A percentile compares a stretch with the other conserved stretches of the same genome.
Evolutionary conservation across 2,888 invertebrate genomes (phyloP).

Genomic region (Willowsia nigromaculata): DNA sequence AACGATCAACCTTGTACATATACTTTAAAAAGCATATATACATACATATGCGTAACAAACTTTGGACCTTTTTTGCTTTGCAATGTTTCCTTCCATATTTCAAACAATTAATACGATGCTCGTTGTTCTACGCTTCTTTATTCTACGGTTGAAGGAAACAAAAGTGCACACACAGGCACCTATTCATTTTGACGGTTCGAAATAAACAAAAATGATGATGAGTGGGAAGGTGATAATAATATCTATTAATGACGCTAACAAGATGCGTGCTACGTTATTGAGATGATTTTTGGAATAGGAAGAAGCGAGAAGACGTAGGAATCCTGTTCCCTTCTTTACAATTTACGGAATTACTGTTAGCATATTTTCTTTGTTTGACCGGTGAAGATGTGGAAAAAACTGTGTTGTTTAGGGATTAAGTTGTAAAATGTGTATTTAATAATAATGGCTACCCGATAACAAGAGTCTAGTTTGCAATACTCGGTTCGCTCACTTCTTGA

Average conservation of each 20-base stretch:
- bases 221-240: conserved; percentile 66
- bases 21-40: background rate
- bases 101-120: conserved; percentile 42
- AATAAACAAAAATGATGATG: conserved; percentile 51
- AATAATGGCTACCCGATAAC: conserved; percentile 41
- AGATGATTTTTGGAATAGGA: background rate
- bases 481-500: background rate
- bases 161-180: background rate
- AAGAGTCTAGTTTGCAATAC: conserved; percentile 60
- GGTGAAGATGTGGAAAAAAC: background rate
- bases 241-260: conserved; percentile 65
- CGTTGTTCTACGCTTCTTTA: background rate
- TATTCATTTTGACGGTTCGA: conserved; percentile 1
- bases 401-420: background rate
- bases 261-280: conserved; percentile 56
- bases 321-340: background rate
- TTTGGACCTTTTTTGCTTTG: conserved; percentile 39
- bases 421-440: background rate
- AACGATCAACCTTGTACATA: background rate
- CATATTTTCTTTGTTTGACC: conserved; percentile 19
- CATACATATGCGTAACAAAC: conserved; percentile 18
- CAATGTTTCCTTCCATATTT: conserved; percentile 11
- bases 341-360: background rate
- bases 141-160: background rate
- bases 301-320: background rate